Base-by-base conservation (phyloP, 2,797 vertebrate species). In the Oophaga sylvatica region DNA sequence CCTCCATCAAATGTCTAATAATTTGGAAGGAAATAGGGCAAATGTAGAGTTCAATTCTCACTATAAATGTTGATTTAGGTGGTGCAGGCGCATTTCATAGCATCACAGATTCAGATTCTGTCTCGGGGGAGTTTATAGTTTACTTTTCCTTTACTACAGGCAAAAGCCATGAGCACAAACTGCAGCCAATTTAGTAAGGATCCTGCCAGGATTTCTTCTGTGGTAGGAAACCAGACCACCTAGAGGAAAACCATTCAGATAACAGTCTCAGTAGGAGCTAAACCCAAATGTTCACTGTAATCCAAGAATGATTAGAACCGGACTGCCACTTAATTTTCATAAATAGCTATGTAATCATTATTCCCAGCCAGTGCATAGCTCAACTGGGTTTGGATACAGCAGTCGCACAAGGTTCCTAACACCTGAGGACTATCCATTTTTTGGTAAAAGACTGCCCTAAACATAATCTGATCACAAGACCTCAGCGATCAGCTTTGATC, bases 141-240 rank as follows among this genome's bases (percentile, higher is more conserved):
- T 77, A 56, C 75, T 77, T 77, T 76, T 77, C 75, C 75, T 56
- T 53, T 56, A 56, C 45, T 56, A 22, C 41, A 77, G 75, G 22
- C 45, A 56, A 77, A 77, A 77, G 53, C 75, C 78, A 62, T 31
- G 78, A 35, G 35, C 29, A 20, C 16, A 60, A 79, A 60, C 29
- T 60, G 53, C 53, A 60, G 77, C n/a, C 77, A 59, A 60, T 59
- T 79, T 31, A 79, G 16, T 79, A 20, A 79, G 26, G 56, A 60
- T 12, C 77, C 77, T 79, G 77, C n/a, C 77, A 79, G 29, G 7
- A 59, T 60, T 57, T 79, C 26, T 59, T 59, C 29, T 79, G 77
- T 79, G 77, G 77, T 35, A 60, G 77, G 77, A 79, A 79, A 79
- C 56, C 10, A 60, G 56, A 79, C 77, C 53, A 79, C 77, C 56